Conservation (phyloP, 2,797 vertebrate genomes). For the Spinus olivaceus region DNA sequence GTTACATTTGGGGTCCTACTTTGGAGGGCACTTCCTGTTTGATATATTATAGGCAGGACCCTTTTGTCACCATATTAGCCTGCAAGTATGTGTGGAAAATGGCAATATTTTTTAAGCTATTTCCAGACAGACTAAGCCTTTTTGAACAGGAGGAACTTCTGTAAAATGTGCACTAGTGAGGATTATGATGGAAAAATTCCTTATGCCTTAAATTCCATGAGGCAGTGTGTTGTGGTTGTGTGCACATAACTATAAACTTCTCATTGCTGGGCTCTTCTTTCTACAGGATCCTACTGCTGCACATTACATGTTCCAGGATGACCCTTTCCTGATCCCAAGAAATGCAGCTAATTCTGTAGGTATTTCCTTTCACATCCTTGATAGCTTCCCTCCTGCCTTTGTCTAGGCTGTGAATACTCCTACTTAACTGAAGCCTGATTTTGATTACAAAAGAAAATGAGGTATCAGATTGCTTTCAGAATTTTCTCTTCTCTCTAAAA, state of each 20-base stretch:
- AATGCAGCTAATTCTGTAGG: conserved; percentile 81
- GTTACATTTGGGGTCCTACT: rapidly evolving
- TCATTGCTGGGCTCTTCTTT: background rate
- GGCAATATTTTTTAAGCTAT: background rate
- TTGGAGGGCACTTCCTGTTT: background rate
- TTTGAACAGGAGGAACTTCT: background rate
- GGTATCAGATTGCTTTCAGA: background rate
- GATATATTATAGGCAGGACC: rapidly evolving
- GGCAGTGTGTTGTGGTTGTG: background rate
- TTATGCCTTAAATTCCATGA: background rate
- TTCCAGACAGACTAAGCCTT: background rate
- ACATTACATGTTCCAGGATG: conserved; percentile 88
- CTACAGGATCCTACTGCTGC: conserved; percentile 86
- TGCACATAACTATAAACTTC: rapidly evolving
- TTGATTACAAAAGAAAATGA: background rate
- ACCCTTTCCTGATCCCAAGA: conserved; percentile 85
- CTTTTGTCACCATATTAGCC: background rate
- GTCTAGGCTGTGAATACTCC: background rate
- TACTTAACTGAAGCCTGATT: background rate
- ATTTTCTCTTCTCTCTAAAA: background rate
- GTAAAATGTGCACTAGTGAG: background rate
- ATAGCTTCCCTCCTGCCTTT: background rate
- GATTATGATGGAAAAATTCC: background rate
- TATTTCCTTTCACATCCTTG: conserved; percentile 2
- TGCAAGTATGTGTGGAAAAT: background rate